phyloP scores from a whole-genome alignment of 2,797 vertebrate genomes.

The Lates japonicus region DNA sequence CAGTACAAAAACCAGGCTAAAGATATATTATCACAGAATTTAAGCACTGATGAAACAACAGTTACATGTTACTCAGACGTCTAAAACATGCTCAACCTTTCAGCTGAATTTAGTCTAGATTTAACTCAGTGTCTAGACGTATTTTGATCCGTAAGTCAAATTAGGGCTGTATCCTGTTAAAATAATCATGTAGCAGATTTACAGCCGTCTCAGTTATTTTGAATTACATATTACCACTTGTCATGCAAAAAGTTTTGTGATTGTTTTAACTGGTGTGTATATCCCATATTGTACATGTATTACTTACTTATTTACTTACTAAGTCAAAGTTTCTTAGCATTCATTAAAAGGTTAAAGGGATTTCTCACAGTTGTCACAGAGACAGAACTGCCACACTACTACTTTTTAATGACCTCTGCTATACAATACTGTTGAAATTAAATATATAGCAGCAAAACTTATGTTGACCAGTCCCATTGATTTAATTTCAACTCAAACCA shows the following conservation, averaged over 20 bases:
- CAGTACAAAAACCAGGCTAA: not conserved
- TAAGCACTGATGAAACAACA: conserved; percentile 4
- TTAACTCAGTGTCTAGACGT: not conserved
- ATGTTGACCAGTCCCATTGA: not conserved
- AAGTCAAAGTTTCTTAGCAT: not conserved
- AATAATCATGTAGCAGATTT: not conserved
- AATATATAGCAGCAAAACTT: conserved; percentile 14
- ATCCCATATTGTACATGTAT: not conserved
- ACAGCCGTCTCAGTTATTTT: no score
- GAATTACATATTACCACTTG: not conserved
- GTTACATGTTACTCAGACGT: no score
- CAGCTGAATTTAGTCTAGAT: no score
- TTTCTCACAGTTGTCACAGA: not conserved
- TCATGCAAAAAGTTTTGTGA: not conserved
- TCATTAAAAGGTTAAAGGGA: not conserved
- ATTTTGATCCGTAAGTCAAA: conserved; percentile 8
- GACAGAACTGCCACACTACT: not conserved
- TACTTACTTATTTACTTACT: no score
- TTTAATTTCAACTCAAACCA: conserved; percentile 29
- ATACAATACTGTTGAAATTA: conserved; percentile 1
- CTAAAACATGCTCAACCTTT: no score
- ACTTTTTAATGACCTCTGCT: not conserved
- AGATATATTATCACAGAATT: conserved; percentile 2
- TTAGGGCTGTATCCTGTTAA: not conserved
- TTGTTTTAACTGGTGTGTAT: not conserved